Evolutionary conservation across 2,888 invertebrate genomes (phyloP).

Genomic region (Mimas tiliae): DNA sequence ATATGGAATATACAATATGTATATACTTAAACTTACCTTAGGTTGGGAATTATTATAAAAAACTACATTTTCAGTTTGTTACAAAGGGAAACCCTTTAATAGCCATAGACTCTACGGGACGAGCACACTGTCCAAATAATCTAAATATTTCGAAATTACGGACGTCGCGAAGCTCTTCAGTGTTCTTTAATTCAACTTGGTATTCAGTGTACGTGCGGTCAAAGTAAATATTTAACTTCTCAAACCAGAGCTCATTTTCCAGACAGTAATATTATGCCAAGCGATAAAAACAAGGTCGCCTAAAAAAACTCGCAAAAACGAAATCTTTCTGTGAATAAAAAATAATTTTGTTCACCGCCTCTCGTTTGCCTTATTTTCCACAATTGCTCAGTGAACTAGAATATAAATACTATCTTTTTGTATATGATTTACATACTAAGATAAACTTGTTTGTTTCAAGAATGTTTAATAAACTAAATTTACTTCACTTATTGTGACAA

Average conservation of each 20-base stretch:
- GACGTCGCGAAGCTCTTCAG: background rate
- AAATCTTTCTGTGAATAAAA: slow-evolving; percentile 19
- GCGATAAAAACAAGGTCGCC: slow-evolving; percentile 14
- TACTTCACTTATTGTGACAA: background rate
- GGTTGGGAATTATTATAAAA: too few relatives aligned
- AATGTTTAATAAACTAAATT: background rate
- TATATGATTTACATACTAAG: slow-evolving; percentile 15
- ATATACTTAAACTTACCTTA: too few relatives aligned
- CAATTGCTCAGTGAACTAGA: slow-evolving; percentile 16
- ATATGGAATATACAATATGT: too few relatives aligned
- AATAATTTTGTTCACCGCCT: slow-evolving; percentile 8
- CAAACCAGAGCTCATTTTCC: slow-evolving; percentile 21
- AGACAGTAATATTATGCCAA: slow-evolving; percentile 21
- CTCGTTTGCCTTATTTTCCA: slow-evolving; percentile 6
- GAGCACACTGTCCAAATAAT: too few relatives aligned
- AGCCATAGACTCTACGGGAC: too few relatives aligned
- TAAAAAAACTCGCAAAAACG: slow-evolving; percentile 7
- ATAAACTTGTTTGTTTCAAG: background rate
- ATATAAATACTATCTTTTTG: background rate
- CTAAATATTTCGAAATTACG: background rate
- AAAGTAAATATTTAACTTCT: slow-evolving; percentile 16
- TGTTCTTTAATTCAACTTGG: slow-evolving; percentile 6
- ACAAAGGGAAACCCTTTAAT: too few relatives aligned
- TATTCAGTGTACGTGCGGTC: slow-evolving; percentile 5
- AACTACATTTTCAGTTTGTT: too few relatives aligned